Evolutionary conservation across 2,797 vertebrate species (phyloP), one percentile per base, ranked within the genome.

Genomic region (Liparis tanakae): DNA sequence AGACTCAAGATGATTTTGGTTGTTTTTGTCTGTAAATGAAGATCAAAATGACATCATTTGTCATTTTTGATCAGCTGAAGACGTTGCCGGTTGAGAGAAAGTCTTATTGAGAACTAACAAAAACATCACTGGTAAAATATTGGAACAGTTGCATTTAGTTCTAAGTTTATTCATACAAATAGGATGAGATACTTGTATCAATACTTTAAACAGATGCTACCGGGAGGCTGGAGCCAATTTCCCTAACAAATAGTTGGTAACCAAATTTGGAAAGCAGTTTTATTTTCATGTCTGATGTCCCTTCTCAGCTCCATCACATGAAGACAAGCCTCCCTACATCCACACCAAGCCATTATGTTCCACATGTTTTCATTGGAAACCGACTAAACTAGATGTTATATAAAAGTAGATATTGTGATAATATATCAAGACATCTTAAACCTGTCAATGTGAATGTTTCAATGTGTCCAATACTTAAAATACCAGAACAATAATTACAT

Each of bases 11-110:
- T 14, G 41, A 72, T 51, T 68, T 78, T 1, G 72, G 55, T 43
- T 46, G 53, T 78, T 69, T 75, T 20, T 22, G 55, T 22, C 41
- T 44, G 18, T 13, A 76, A 60, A 9, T 44, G 61, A 7, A 37
- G 25, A 70, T 59, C 12, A 76, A 74, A 57, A 70, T 72, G 3
- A 71, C 22, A 60, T 68, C 5, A 62, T 78, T 37, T 62, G 57
- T 74, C 30, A 37, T 48, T 39, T 10, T 36, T 17, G 13, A 64
- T 75, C 70, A 68, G 12, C 44, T 34, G 33, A 66, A 70, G 39
- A 5, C 36, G 34, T 22, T 25, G 60, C 20, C 37, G n/a, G 8
- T 62, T 41, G 0, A 18, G 17, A 65, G 8, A 22, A 48, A n/a
- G 33, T 12, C 59, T 48, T 37, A 6, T 41, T 48, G 10, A 48